These are phyloP conservation scores for Montifringilla adamsi DNA, from an alignment of 2,113 vertebrate genomes.

Conservation along the genomic window DNA sequence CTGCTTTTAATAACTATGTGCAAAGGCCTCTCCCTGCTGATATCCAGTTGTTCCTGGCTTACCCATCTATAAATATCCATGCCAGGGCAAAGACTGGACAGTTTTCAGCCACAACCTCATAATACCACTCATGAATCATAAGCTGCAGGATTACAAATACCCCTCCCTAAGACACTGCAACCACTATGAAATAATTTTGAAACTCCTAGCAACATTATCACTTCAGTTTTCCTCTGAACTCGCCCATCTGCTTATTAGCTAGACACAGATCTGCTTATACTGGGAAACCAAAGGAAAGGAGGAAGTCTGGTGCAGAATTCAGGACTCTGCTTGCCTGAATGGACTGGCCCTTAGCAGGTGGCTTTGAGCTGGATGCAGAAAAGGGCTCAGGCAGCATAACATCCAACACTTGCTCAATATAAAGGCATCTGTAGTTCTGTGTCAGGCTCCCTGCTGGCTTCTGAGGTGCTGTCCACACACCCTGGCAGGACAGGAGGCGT, in stretches of 20 bases:
- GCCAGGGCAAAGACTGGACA: background rate
- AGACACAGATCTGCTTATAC: slow-evolving; percentile 24
- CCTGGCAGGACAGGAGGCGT: too few relatives aligned
- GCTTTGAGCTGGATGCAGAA: background rate
- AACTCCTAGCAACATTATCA: slow-evolving; percentile 63
- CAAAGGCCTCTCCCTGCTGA: background rate
- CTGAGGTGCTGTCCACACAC: background rate
- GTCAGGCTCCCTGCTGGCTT: background rate
- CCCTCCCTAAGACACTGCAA: slow-evolving; percentile 29
- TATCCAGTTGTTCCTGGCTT: background rate
- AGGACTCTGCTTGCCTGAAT: background rate
- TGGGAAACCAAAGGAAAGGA: background rate
- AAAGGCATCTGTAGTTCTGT: background rate
- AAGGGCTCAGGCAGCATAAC: background rate
- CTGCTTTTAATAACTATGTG: background rate
- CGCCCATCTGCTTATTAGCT: slow-evolving; percentile 57
- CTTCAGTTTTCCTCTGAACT: slow-evolving; percentile 63
- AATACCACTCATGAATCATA: slow-evolving; percentile 14
- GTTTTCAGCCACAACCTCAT: background rate
- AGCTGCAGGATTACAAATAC: background rate
- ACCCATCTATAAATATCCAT: background rate
- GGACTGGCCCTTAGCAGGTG: background rate
- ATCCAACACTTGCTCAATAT: background rate
- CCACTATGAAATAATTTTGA: slow-evolving; percentile 46
- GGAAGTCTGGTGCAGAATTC: background rate